Evolutionary conservation across 2,888 invertebrate genomes (phyloP).

Genomic region (Gasteruption jaculator): DNA sequence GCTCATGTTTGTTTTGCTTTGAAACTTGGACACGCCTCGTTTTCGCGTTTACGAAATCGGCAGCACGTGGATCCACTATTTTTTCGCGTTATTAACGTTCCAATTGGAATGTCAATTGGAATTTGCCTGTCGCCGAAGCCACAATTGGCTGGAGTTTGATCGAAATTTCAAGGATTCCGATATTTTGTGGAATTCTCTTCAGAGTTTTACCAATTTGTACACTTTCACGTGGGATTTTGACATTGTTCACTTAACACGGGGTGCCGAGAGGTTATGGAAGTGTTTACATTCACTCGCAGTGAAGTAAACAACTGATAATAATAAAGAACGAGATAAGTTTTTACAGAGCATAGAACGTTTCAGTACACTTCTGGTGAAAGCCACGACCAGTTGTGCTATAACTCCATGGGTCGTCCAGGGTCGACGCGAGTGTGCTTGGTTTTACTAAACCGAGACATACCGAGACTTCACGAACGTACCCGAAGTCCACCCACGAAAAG

Average conservation of each 20-base stretch:
- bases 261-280: no score
- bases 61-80: background rate
- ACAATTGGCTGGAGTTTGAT: no score
- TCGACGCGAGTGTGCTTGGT: conserved; percentile 38
- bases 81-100: background rate
- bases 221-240: no score
- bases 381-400: conserved; percentile 43
- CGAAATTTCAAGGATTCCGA: no score
- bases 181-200: no score
- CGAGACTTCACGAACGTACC: conserved; percentile 30
- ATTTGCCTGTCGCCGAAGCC: background rate
- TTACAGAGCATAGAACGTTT: background rate
- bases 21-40: conserved; percentile 10
- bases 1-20: conserved; percentile 16
- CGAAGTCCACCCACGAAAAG: conserved; percentile 33
- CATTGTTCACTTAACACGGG: no score
- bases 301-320: background rate
- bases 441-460: conserved; percentile 27
- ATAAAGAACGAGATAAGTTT: background rate
- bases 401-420: conserved; percentile 43
- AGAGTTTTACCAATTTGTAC: no score
- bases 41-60: conserved; percentile 3
- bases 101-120: background rate
- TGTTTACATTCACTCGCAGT: no score
- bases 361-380: conserved; percentile 35